phyloP scores from a whole-genome alignment of 2,888 invertebrate genomes.

The Rhamphomyia laevipes region DNA sequence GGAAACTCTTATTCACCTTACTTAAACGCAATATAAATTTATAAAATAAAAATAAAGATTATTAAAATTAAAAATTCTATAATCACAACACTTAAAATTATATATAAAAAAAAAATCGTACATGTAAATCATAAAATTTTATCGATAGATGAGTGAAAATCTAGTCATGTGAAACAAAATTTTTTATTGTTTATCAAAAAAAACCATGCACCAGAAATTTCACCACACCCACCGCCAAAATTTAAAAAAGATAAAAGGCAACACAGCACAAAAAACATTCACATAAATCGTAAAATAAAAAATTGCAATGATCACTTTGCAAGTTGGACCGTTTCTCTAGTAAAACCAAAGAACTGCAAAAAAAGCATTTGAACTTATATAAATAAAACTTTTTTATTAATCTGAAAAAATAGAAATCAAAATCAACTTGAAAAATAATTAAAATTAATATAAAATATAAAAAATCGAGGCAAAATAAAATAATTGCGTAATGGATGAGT shows the following conservation, averaged over 20 bases:
- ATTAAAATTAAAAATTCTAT: no score
- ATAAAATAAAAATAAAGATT: no score
- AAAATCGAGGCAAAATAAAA: constrained; percentile 8
- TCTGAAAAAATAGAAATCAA: constrained; percentile 1
- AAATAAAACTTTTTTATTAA: no score
- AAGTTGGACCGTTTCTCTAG: no score
- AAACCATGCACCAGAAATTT: constrained; percentile 43
- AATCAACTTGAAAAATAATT: no score
- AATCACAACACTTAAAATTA: no score
- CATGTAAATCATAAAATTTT: constrained; percentile 11
- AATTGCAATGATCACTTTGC: no score
- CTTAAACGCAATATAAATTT: no score
- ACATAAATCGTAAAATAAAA: no score
- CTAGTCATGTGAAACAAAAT: constrained; percentile 43
- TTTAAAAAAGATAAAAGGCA: constrained; percentile 8
- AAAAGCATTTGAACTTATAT: not conserved
- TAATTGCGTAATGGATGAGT: constrained; percentile 27
- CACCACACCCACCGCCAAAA: constrained; percentile 43
- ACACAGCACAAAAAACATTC: no score
- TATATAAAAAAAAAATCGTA: no score
- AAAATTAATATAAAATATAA: constrained; percentile 2
- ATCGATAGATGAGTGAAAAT: constrained; percentile 53
- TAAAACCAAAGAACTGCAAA: constrained; percentile 9
- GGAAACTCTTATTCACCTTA: no score
- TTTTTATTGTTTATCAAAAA: constrained; percentile 5